A percentile compares a stretch with the other conserved stretches of the same genome.
phyloP scores from a whole-genome alignment of 2,888 invertebrate species.

The Digitonthophagus gazella region DNA sequence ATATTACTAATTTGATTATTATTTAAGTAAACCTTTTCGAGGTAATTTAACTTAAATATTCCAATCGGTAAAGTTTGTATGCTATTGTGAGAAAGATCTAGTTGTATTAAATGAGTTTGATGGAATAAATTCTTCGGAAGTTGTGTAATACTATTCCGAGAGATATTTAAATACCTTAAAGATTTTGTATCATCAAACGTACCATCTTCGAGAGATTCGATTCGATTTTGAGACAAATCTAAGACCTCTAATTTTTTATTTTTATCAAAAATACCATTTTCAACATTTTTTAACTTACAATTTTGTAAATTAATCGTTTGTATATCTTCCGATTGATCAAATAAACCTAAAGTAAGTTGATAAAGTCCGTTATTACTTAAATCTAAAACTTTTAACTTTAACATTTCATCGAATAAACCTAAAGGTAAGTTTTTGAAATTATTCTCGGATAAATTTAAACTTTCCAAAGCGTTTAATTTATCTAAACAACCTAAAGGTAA shows the following conservation, averaged over 20 bases:
- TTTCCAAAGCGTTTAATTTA: slow-evolving; percentile 23
- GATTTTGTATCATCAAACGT: slow-evolving; percentile 28
- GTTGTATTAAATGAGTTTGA: slow-evolving; percentile 27
- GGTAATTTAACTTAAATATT: slow-evolving; percentile 31
- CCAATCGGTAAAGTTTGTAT: slow-evolving; percentile 29
- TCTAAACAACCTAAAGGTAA: slow-evolving; percentile 30
- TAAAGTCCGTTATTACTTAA: slow-evolving; percentile 30
- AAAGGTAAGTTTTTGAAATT: slow-evolving; percentile 22
- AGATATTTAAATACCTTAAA: slow-evolving; percentile 33
- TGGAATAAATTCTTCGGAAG: slow-evolving; percentile 33
- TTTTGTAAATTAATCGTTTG: slow-evolving; percentile 27
- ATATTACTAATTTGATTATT: slow-evolving; percentile 34
- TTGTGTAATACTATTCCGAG: slow-evolving; percentile 29
- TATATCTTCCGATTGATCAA: slow-evolving; percentile 27
- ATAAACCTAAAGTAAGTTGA: slow-evolving; percentile 28
- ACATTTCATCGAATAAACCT: slow-evolving; percentile 28
- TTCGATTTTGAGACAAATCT: slow-evolving; percentile 32
- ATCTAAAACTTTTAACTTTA: slow-evolving; percentile 27
- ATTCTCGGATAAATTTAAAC: slow-evolving; percentile 31
- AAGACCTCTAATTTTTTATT: slow-evolving; percentile 29
- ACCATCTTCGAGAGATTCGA: slow-evolving; percentile 26
- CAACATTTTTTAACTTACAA: slow-evolving; percentile 25
- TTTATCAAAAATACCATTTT: slow-evolving; percentile 29
- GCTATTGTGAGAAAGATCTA: slow-evolving; percentile 36
- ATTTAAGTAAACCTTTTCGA: slow-evolving; percentile 30